Conservation (phyloP, 2,888 invertebrate genomes). For the Drosophila rubida region DNA sequence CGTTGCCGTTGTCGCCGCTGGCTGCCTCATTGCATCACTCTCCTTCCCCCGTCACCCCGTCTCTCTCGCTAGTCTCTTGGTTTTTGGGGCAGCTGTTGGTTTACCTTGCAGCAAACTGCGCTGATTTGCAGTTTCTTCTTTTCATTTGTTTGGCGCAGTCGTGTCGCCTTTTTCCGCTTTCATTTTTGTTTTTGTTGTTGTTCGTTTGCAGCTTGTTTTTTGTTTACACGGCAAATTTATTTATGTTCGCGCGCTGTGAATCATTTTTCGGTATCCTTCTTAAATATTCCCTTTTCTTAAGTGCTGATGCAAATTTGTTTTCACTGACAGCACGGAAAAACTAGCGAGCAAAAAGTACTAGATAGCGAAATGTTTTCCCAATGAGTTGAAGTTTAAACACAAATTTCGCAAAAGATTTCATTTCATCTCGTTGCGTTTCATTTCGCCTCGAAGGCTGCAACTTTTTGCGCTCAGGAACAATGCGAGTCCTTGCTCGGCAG, state of each 20-base stretch:
- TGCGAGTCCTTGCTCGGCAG: constrained; percentile 1
- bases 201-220: constrained; percentile 43
- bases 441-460: constrained; percentile 3
- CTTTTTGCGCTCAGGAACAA: constrained; percentile 21
- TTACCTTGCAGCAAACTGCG: constrained; percentile 73
- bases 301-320: constrained; percentile 74
- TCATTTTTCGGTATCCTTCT: constrained; percentile 53
- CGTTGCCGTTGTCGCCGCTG: constrained; percentile 24
- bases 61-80: neutral
- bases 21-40: constrained; percentile 24
- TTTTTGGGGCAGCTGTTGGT: constrained; percentile 34
- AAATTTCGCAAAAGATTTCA: constrained; percentile 7
- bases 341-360: neutral
- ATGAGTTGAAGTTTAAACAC: constrained; percentile 3
- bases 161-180: constrained; percentile 49
- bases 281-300: constrained; percentile 75
- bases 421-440: constrained; percentile 8
- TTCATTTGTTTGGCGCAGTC: constrained; percentile 52
- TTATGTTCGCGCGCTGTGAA: constrained; percentile 74
- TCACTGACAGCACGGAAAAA: constrained; percentile 34
- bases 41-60: neutral
- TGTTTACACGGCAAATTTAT: constrained; percentile 79
- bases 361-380: neutral
- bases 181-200: constrained; percentile 29
- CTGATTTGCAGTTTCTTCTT: constrained; percentile 70